Evolutionary conservation across 1,140 invertebrate genomes (phyloP).

Genomic region (Hypothenemus hampei): DNA sequence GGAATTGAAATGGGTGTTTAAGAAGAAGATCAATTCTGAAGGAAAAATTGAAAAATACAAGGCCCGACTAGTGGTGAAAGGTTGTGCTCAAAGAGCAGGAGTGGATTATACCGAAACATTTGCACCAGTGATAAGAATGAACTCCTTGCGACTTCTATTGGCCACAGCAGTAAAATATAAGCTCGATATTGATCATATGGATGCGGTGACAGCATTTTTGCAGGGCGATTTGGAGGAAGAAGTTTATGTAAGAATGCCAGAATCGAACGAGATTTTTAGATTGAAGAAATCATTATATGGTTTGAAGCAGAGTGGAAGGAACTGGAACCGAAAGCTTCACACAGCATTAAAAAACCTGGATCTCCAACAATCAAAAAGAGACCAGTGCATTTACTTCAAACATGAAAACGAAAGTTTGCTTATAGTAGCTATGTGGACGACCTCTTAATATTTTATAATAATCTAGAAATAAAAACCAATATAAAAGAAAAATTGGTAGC

Average conservation of each 20-base stretch:
- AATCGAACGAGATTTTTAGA: not conserved
- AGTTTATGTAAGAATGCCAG: constrained; percentile 40
- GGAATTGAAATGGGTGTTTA: constrained; percentile 23
- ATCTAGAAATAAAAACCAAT: not conserved
- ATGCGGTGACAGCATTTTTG: constrained; percentile 44
- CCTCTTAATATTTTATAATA: not conserved
- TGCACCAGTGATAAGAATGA: constrained; percentile 38
- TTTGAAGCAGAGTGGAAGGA: not conserved
- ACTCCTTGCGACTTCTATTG: constrained; percentile 29
- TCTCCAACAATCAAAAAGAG: not conserved
- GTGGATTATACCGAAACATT: constrained; percentile 45
- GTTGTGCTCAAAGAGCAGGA: constrained; percentile 41
- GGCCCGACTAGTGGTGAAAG: constrained; percentile 42
- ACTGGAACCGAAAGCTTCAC: not conserved
- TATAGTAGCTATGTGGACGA: not conserved
- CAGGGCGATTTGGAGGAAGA: constrained; percentile 46
- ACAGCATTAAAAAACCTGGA: not conserved
- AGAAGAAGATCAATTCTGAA: constrained; percentile 13
- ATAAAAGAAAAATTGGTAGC: not conserved
- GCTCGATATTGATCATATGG: constrained; percentile 31
- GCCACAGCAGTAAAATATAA: constrained; percentile 18
- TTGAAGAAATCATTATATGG: not conserved
- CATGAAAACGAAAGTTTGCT: not conserved
- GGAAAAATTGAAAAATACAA: constrained; percentile 23
- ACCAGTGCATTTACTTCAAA: not conserved